phyloP scores from a whole-genome alignment of 1,140 invertebrate species.

The Saccostrea glomerata region DNA sequence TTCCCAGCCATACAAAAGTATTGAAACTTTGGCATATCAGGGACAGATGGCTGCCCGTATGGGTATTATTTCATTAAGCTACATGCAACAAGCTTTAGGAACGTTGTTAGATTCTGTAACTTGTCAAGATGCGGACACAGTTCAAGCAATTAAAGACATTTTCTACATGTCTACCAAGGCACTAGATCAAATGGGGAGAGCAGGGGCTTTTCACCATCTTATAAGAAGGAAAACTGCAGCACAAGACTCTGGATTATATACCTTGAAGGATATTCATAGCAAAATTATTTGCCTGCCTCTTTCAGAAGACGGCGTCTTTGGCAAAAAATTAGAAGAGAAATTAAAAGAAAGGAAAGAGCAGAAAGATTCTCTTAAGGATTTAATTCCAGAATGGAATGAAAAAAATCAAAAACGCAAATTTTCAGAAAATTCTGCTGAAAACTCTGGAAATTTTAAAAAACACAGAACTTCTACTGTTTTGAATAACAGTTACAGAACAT shows the following conservation, averaged over 20 bases:
- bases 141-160: background rate
- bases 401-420: slow-evolving; percentile 42
- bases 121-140: slow-evolving; percentile 4
- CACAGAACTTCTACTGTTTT: background rate
- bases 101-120: background rate
- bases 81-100: slow-evolving; percentile 50
- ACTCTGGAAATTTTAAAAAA: background rate
- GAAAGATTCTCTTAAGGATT: slow-evolving; percentile 46
- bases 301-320: slow-evolving; percentile 47
- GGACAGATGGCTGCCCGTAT: background rate
- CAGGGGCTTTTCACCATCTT: slow-evolving; percentile 47
- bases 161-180: slow-evolving; percentile 51
- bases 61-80: slow-evolving; percentile 13
- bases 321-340: slow-evolving; percentile 41
- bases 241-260: slow-evolving; percentile 36
- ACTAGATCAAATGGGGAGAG: slow-evolving; percentile 45
- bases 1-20: background rate
- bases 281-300: slow-evolving; percentile 44
- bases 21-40: no score
- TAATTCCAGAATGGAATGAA: slow-evolving; percentile 50
- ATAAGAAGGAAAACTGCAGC: slow-evolving; percentile 37
- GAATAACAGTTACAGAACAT: no score
- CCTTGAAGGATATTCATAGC: background rate
- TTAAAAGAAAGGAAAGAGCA: slow-evolving; percentile 52
- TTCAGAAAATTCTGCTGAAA: slow-evolving; percentile 5